A percentile compares a stretch with the other conserved stretches of the same genome.
Evolutionary conservation across 2,797 vertebrate species (phyloP).

Genomic region (Hydrophis major): DNA sequence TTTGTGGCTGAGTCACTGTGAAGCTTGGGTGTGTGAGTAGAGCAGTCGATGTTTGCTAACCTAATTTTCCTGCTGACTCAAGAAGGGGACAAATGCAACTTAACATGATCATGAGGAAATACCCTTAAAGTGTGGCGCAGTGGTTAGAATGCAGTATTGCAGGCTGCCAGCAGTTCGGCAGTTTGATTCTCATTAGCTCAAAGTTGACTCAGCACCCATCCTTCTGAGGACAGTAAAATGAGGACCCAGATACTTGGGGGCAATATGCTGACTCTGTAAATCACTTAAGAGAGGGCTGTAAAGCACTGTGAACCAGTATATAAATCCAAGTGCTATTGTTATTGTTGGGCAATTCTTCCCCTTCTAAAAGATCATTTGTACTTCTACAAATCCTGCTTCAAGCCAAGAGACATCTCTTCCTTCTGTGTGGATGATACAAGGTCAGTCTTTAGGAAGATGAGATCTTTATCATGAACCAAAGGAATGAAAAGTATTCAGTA

Average conservation of each 20-base stretch:
- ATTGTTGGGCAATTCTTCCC: background rate
- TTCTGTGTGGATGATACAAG: background rate
- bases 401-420: background rate
- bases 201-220: no score
- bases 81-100: background rate
- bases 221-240: background rate
- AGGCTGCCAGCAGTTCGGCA: no score
- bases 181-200: no score
- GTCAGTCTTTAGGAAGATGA: background rate
- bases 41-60: background rate
- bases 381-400: background rate
- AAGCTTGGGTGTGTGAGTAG: background rate
- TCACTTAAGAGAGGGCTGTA: background rate
- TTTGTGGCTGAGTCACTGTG: background rate
- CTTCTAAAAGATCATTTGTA: background rate
- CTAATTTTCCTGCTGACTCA: background rate
- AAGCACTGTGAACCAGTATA: background rate
- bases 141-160: no score
- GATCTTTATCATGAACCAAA: background rate
- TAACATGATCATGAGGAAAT: background rate
- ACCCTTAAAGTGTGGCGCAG: background rate
- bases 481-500: background rate
- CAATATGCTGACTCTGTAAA: background rate
- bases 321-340: background rate
- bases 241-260: background rate